A percentile compares a stretch with the other conserved stretches of the same genome.
Evolutionary conservation across 1,140 invertebrate genomes (phyloP).

Genomic region (Lerema accius): DNA sequence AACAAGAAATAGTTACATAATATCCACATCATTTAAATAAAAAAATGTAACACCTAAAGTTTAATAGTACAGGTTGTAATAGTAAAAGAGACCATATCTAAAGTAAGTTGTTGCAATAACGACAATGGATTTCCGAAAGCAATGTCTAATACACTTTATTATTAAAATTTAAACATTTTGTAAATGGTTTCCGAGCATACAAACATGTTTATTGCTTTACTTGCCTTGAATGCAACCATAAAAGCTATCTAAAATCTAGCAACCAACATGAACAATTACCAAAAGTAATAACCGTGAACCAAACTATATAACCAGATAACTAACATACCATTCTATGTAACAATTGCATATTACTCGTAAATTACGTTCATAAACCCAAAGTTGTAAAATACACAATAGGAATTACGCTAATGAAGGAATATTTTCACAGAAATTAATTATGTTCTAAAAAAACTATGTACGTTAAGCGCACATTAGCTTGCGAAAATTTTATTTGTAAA

Average conservation of each 20-base stretch:
- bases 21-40: too few species aligned
- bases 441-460: too few species aligned
- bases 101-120: too few species aligned
- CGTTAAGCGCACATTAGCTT: too few species aligned
- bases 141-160: too few species aligned
- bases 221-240: not conserved
- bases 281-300: slow-evolving; percentile 14
- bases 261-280: slow-evolving; percentile 12
- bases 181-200: not conserved
- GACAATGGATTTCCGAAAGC: too few species aligned
- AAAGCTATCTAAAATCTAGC: slow-evolving; percentile 15
- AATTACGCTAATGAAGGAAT: not conserved
- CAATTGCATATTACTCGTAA: slow-evolving; percentile 41
- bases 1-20: too few species aligned
- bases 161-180: not conserved
- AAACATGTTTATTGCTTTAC: not conserved
- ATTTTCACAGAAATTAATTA: too few species aligned
- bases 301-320: not conserved
- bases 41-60: too few species aligned
- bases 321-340: slow-evolving; percentile 8
- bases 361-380: slow-evolving; percentile 13
- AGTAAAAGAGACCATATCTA: too few species aligned
- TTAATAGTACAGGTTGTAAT: too few species aligned
- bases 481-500: too few species aligned
- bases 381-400: slow-evolving; percentile 31